Conservation (phyloP, 1,140 invertebrate species). For the Homarus americanus region DNA sequence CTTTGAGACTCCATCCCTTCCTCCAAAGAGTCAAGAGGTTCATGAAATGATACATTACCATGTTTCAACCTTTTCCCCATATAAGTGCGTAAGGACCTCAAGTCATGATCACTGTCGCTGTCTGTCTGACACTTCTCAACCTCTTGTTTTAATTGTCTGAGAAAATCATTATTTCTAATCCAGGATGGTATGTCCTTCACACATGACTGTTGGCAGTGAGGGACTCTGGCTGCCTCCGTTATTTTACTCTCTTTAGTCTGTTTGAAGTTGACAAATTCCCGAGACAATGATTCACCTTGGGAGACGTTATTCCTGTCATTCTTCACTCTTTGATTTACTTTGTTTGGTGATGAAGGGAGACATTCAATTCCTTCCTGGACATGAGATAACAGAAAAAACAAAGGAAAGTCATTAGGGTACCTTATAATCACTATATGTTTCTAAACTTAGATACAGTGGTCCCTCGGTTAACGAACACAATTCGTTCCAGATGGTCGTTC, state of each 20-base stretch:
- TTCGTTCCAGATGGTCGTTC: too few species aligned
- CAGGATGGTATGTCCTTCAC: neutral
- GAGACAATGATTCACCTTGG: neutral
- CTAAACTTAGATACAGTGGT: too few species aligned
- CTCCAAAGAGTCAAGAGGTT: neutral
- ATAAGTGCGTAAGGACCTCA: constrained; percentile 8
- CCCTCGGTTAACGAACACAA: too few species aligned
- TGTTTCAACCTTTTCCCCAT: constrained; percentile 13
- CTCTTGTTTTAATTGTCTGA: neutral
- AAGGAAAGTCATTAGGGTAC: too few species aligned
- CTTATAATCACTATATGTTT: too few species aligned
- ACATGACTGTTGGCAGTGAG: neutral
- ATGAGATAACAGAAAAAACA: neutral
- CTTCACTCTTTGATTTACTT: neutral
- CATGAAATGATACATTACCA: neutral
- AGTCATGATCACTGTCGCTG: constrained; percentile 45
- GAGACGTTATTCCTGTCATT: neutral
- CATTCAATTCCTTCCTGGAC: neutral
- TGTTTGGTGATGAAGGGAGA: neutral
- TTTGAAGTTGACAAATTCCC: neutral
- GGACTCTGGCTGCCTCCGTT: neutral
- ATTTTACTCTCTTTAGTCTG: neutral
- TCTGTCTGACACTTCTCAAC: constrained; percentile 13
- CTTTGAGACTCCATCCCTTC: neutral
- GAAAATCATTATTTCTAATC: neutral